Conservation (phyloP, 2,888 invertebrate genomes). For the Apotomis turbidana region DNA sequence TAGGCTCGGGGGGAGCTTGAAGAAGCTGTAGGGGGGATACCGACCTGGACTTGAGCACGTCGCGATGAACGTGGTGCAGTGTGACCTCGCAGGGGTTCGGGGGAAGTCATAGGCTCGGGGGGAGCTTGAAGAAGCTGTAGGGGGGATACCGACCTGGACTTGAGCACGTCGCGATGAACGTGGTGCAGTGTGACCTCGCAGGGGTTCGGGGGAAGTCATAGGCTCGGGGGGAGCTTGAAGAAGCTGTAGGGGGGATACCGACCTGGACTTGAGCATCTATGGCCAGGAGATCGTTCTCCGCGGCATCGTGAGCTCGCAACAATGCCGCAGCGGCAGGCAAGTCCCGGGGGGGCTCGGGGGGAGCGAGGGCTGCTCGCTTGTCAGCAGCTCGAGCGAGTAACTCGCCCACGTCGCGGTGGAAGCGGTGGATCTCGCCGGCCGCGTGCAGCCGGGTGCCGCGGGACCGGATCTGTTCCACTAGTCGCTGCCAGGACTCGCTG, state of each 20-base stretch:
- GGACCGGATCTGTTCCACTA: conserved; percentile 93
- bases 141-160: too few species aligned
- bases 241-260: not conserved
- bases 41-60: too few species aligned
- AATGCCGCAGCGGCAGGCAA: conserved; percentile 93
- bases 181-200: too few species aligned
- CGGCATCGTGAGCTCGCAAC: conserved; percentile 94
- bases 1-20: too few species aligned
- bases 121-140: too few species aligned
- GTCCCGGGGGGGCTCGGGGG: conserved; percentile 88
- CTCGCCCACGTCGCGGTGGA: conserved; percentile 97
- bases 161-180: too few species aligned
- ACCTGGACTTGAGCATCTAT: conserved; percentile 95
- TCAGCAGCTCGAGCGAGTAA: conserved; percentile 94
- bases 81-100: too few species aligned
- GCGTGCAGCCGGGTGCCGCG: conserved; percentile 94
- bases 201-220: too few species aligned
- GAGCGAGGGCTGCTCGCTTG: conserved; percentile 93
- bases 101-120: too few species aligned
- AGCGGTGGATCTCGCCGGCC: conserved; percentile 98
- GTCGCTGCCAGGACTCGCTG: conserved; percentile 93
- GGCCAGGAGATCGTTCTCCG: conserved; percentile 93
- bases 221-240: too few species aligned
- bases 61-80: too few species aligned
- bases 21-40: too few species aligned